Evolutionary conservation across 2,888 invertebrate species (phyloP).

Genomic region (Panorpa germanica): DNA sequence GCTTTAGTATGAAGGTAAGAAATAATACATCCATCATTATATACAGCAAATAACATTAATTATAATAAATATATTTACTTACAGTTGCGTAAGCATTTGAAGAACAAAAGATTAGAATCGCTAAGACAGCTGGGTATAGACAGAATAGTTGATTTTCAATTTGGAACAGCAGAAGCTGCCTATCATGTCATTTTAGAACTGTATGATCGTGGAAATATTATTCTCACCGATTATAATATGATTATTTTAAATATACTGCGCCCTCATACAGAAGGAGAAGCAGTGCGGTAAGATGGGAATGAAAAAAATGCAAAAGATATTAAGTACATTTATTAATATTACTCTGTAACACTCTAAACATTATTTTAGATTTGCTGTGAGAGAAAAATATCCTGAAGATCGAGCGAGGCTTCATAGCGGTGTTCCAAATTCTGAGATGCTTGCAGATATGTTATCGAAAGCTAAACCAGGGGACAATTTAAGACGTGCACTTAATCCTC

Average conservation of each 20-base stretch:
- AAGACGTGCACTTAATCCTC: slow-evolving; percentile 64
- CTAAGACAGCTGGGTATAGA: slow-evolving; percentile 80
- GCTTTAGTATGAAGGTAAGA: slow-evolving; percentile 95
- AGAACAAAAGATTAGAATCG: slow-evolving; percentile 81
- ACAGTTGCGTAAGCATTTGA: slow-evolving; percentile 86
- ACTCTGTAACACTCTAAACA: neutral
- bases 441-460: slow-evolving; percentile 36
- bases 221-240: slow-evolving; percentile 80
- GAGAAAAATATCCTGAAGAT: slow-evolving; percentile 75
- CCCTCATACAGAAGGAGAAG: slow-evolving; percentile 82
- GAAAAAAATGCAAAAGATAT: slow-evolving; percentile 78
- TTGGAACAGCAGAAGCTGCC: slow-evolving; percentile 82
- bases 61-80: no score
- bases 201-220: slow-evolving; percentile 90
- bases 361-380: slow-evolving; percentile 59
- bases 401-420: slow-evolving; percentile 45
- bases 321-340: no score
- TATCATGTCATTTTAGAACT: slow-evolving; percentile 91
- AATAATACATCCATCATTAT: no score
- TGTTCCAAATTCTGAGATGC: slow-evolving; percentile 30
- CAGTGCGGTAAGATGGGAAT: slow-evolving; percentile 72
- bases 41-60: no score
- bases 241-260: slow-evolving; percentile 83
- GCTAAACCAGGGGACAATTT: slow-evolving; percentile 57
- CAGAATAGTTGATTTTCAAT: slow-evolving; percentile 86